Base-by-base conservation (phyloP, 1,140 invertebrate genomes). In the Tetramorium alpestre region DNA sequence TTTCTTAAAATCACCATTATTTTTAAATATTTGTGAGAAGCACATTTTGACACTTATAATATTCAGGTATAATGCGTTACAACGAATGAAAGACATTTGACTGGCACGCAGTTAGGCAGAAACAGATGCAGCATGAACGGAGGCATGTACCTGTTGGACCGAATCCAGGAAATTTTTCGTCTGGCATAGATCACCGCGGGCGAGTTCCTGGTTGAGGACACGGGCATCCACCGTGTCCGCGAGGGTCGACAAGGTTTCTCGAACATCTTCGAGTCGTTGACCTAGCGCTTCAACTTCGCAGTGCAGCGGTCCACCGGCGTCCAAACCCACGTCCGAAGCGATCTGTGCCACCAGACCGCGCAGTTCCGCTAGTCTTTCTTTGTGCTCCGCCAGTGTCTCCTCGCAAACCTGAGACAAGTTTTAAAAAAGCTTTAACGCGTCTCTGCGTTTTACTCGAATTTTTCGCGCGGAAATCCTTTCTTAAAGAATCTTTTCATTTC, bases 241-340 rank as follows among this genome's bases (percentile, higher is more conserved):
- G 86, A 98, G 93, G 10, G 96, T 96, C 62, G 97, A 97, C 5
- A 98, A 96, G 16, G 97, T 96, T 85, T 97, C 97, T 64, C 97
- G 96, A 60, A 98, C 97, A 92, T 98, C 96, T 90, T 98, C 96
- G 54, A 98, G 96, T n/a, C 97, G 96, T 80, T 96, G 96, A 22
- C 97, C 97, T n/a, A 98, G 94, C 0, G 97, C 97, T 88, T 98
- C 97, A 8, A 98, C 96, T 91, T 98, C 98, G n/a, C 96, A 96
- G 54, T 97, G 97, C 60, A 98, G 95, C 0, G 97, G 96, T 13
- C 96, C 96, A 56, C 96, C 96, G 5, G 96, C 96, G 92, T 97
- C 97, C 69, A 98, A 95, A 25, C 97, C 97, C 28, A 98, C 97
- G 91, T 97, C 97, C 5, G 97, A 96, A 0, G 97, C 97, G 51